Evolutionary conservation across 2,888 invertebrate genomes (phyloP).

Genomic region (Tenthredo distinguenda): DNA sequence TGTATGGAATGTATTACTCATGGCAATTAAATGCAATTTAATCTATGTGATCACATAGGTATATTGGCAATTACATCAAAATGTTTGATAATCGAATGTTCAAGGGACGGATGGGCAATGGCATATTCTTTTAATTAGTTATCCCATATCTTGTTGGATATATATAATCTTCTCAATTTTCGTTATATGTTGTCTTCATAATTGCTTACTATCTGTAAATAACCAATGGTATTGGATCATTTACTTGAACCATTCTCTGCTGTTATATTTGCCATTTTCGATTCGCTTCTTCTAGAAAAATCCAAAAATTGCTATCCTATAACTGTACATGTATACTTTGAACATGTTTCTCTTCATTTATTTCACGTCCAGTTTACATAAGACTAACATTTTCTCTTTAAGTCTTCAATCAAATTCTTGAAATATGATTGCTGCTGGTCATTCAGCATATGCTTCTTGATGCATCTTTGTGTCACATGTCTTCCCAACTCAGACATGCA

Average conservation of each 20-base stretch:
- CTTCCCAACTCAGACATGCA: neutral
- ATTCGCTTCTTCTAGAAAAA: neutral
- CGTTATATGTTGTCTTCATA: neutral
- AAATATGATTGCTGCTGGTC: neutral
- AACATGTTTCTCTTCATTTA: neutral
- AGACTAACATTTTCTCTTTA: neutral
- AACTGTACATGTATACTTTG: neutral
- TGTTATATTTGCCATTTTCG: neutral
- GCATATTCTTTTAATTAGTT: neutral
- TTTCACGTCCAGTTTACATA: neutral
- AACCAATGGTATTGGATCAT: conserved; percentile 17
- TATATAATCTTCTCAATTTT: neutral
- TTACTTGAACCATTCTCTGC: neutral
- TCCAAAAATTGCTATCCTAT: neutral
- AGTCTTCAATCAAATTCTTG: neutral
- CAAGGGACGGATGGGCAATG: conserved; percentile 50
- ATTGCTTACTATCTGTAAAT: neutral
- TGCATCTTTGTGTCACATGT: conserved; percentile 4
- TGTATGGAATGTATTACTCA: conserved; percentile 13
- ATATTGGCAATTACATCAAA: conserved; percentile 26
- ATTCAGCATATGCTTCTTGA: neutral
- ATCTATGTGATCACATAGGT: conserved; percentile 10
- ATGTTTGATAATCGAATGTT: conserved; percentile 33
- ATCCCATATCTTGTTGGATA: neutral
- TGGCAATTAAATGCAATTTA: conserved; percentile 31